Conservation (phyloP, 2,797 vertebrate genomes). For the Ctenopoma multispine region DNA sequence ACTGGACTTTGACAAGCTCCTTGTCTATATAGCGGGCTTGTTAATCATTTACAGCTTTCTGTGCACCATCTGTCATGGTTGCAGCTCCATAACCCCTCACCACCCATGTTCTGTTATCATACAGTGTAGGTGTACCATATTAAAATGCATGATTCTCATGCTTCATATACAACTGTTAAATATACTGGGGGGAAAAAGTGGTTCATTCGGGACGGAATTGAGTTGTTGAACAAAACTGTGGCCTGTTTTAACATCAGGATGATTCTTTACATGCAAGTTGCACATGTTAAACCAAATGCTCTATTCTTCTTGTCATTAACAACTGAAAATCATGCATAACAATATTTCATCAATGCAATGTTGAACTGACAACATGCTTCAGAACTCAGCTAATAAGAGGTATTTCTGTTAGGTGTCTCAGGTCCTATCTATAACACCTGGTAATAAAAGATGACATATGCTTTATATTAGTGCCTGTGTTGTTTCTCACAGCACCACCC, state of each 20-base stretch:
- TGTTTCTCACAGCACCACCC: too few relatives aligned
- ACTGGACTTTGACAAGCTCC: slow-evolving; percentile 57
- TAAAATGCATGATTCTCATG: background rate
- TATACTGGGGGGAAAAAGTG: background rate
- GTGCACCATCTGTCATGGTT: slow-evolving; percentile 60
- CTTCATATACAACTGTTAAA: background rate
- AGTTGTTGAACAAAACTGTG: background rate
- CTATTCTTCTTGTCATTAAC: background rate
- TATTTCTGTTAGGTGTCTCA: too few relatives aligned
- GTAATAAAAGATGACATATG: too few relatives aligned
- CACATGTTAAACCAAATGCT: background rate
- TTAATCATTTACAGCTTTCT: slow-evolving; percentile 77
- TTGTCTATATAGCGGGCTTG: slow-evolving; percentile 54
- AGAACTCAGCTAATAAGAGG: too few relatives aligned
- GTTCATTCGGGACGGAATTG: background rate
- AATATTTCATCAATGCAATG: background rate
- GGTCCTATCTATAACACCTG: too few relatives aligned
- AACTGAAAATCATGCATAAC: background rate
- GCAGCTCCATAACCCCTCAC: slow-evolving; percentile 52
- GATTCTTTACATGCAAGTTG: background rate
- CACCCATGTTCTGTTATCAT: slow-evolving; percentile 1
- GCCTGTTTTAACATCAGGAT: background rate
- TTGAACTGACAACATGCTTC: too few relatives aligned
- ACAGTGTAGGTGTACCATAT: background rate
- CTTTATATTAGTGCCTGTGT: too few relatives aligned